These are phyloP conservation scores for Todiramphus saurophagus DNA, from an alignment of 2,113 vertebrate species.

Conservation along the genomic window DNA sequence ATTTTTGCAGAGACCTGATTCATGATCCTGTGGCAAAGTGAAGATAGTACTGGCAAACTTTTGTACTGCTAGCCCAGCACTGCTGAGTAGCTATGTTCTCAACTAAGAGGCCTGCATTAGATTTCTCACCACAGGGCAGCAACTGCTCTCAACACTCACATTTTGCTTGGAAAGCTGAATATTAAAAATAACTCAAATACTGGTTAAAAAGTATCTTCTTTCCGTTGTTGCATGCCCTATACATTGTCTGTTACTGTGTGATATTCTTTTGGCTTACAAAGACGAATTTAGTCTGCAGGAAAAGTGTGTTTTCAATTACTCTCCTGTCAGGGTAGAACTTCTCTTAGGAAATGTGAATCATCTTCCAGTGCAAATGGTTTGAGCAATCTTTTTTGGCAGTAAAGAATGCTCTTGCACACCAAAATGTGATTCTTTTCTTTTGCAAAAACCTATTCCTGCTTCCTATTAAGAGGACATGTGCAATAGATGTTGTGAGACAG, in stretches of 20 bases:
- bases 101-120: background rate
- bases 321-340: background rate
- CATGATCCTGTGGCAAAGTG: background rate
- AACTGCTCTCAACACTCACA: background rate
- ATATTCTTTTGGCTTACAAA: background rate
- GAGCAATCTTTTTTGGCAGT: background rate
- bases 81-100: background rate
- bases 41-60: background rate
- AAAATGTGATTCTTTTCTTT: background rate
- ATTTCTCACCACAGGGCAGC: background rate
- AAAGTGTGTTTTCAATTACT: background rate
- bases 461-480: background rate
- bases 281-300: background rate
- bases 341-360: background rate
- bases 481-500: background rate
- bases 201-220: background rate
- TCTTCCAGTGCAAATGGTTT: background rate
- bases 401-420: background rate
- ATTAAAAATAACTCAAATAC: background rate
- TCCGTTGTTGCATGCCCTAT: background rate
- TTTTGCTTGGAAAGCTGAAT: background rate
- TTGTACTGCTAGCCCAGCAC: background rate
- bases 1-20: background rate
- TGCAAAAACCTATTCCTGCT: background rate
- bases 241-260: background rate